Base-by-base conservation (phyloP, 2,797 vertebrate genomes). In the Discoglossus pictus region DNA sequence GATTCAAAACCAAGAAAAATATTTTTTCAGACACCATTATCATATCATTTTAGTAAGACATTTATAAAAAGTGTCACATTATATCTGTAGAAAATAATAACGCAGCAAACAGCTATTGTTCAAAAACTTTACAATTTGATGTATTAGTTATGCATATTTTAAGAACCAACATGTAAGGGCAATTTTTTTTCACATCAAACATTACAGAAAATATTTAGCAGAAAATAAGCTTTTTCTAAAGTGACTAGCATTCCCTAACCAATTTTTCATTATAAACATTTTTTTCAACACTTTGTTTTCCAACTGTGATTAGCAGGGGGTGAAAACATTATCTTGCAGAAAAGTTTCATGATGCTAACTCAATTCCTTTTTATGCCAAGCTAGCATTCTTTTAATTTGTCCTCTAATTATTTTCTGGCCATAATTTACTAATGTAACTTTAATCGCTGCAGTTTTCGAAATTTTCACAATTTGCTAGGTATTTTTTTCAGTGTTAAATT, bases 391-490 rank as follows among this genome's bases (percentile, higher is more conserved):
- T 23, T 61, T 48, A 24, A 47, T 44, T 20, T 39, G 18, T 25
- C n/a, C 40, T 62, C 20, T 48, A 61, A 61, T 62, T 50, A 50
- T 50, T 62, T 62, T 50, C 18, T 39, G 27, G 44, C 44, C 31
- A 50, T 62, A 61, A 62, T 50, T 62, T 62, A 62, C 31, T 62
- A 62, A 50, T 62, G 34, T 25, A 62, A 62, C 35, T 39, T 62
- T 62, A 50, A 62, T 62, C 18, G 35, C 35, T 50, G 31, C 21
- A 48, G 12, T 38, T 62, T 62, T 39, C 15, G 17, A 59, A 44
- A 15, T 17, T 59, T 44, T 59, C 7, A 24, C 16, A 44, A 59
- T 44, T 59, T 31, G 16, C 16, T 43, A 21, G 10, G 27, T 59
- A 4, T 27, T 44, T 59, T 35, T 58, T 42, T 15, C 7, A 40